These are phyloP conservation scores for Lasioglossum leucozonium DNA, from an alignment of 2,888 invertebrate genomes.

Conservation along the genomic window DNA sequence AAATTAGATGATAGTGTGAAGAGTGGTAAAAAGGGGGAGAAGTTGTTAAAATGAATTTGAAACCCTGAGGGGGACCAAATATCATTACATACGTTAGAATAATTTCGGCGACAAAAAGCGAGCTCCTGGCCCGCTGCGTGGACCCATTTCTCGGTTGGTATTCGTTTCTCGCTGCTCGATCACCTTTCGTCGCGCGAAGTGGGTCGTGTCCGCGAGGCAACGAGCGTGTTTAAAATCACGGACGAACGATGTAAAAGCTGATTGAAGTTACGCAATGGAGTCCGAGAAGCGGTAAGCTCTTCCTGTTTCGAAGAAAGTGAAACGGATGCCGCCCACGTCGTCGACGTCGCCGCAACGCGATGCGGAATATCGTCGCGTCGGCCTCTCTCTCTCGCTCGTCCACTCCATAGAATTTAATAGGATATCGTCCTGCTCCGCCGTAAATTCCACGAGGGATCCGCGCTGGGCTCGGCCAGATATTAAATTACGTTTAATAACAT, in stretches of 20 bases:
- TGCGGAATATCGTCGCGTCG: not conserved
- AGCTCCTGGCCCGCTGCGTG: no score
- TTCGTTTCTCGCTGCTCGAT: not conserved
- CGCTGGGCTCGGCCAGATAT: constrained; percentile 60
- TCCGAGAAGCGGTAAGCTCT: constrained; percentile 30
- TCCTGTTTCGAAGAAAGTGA: constrained; percentile 62
- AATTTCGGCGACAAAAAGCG: no score
- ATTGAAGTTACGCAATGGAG: constrained; percentile 40
- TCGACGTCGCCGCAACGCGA: not conserved
- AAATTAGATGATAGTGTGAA: no score
- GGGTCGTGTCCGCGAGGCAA: not conserved
- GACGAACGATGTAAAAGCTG: constrained; percentile 15
- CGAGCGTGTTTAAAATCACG: constrained; percentile 28
- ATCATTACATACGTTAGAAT: no score
- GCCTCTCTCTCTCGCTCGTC: not conserved
- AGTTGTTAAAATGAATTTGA: no score
- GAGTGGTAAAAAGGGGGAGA: no score
- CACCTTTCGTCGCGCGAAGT: not conserved
- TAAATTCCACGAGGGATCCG: constrained; percentile 66
- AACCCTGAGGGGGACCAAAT: no score
- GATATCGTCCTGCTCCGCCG: constrained; percentile 51
- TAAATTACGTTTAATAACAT: constrained; percentile 75
- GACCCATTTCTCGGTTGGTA: not conserved
- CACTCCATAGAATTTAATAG: constrained; percentile 53
- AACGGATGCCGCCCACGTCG: constrained; percentile 61